Percentiles rank a stretch among this genome's conserved stretches.
phyloP scores from a whole-genome alignment of 2,797 vertebrate genomes.

The Myotis daubentonii region DNA sequence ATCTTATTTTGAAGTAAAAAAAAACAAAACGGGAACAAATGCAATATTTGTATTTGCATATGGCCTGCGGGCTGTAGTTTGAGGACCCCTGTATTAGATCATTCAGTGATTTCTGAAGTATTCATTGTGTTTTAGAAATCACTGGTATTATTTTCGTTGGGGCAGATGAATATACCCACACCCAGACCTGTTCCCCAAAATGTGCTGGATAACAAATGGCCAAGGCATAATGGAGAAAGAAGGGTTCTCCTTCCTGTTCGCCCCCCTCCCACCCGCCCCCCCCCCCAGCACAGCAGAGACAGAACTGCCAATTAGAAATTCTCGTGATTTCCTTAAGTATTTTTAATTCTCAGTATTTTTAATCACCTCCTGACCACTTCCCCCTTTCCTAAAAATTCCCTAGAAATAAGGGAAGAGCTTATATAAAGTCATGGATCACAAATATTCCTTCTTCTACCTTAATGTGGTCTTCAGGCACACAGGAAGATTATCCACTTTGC shows the following conservation, averaged over 20 bases:
- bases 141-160: neutral
- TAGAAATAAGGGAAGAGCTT: neutral
- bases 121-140: constrained; percentile 33
- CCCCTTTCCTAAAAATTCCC: neutral
- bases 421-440: neutral
- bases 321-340: neutral
- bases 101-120: neutral
- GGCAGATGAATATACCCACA: neutral
- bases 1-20: too few species aligned
- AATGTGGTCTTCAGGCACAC: neutral
- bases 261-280: neutral
- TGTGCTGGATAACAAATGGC: neutral
- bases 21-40: too few species aligned
- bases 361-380: neutral
- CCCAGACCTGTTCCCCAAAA: neutral
- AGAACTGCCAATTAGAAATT: neutral
- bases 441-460: neutral
- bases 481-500: neutral
- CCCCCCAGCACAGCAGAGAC: neutral
- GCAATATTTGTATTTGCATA: too few species aligned
- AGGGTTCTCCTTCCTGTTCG: neutral
- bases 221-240: neutral
- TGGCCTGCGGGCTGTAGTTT: too few species aligned
- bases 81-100: neutral
- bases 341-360: constrained; percentile 11